Evolutionary conservation across 2,113 vertebrate genomes (phyloP).

Genomic region (Atlantisia rogersi): DNA sequence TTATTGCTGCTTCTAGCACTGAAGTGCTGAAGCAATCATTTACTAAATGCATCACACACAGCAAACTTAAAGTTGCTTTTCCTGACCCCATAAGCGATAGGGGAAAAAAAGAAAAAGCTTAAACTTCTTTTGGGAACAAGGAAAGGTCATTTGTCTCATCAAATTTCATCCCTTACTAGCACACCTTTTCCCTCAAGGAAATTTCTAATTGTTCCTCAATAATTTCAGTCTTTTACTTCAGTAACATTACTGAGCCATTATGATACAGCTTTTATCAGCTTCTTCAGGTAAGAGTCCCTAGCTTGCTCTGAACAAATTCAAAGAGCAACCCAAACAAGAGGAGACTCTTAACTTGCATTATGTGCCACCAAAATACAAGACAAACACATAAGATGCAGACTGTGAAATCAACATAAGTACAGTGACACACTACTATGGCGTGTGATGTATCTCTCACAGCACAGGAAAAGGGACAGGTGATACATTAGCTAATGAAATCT

Average conservation of each 20-base stretch:
- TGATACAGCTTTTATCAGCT: neutral
- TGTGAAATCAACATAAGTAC: neutral
- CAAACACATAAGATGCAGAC: neutral
- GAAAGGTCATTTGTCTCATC: constrained; percentile 47
- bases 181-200: neutral
- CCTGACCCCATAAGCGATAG: neutral
- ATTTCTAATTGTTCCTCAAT: constrained; percentile 4
- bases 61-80: neutral
- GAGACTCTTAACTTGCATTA: neutral
- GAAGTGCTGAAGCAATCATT: neutral
- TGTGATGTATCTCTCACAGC: neutral
- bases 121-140: neutral
- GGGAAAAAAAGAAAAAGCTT: neutral
- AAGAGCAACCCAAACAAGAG: neutral
- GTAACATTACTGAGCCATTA: neutral
- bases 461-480: neutral
- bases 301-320: neutral
- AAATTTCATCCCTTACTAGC: neutral
- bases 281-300: neutral
- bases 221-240: neutral
- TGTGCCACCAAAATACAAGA: neutral
- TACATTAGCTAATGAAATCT: neutral
- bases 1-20: neutral
- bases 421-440: neutral
- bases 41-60: neutral